phyloP scores from a whole-genome alignment of 1,140 invertebrate genomes.

The Muscidifurax raptorellus region DNA sequence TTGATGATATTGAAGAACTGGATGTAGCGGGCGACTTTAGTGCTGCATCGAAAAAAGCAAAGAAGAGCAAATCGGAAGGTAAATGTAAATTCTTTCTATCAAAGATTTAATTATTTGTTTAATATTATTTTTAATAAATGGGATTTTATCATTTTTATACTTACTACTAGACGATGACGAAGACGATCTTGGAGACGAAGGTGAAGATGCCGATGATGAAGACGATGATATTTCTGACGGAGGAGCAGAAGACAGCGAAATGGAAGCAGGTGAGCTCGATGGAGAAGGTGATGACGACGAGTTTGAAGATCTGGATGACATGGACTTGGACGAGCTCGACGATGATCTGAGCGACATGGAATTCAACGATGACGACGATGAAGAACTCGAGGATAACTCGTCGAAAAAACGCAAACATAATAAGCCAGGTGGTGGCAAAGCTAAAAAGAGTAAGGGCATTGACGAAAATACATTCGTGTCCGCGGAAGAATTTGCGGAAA shows the following conservation, averaged over 20 bases:
- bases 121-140: neutral
- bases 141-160: neutral
- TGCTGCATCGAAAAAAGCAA: conserved; percentile 67
- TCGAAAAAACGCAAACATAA: conserved; percentile 49
- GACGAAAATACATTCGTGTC: conserved; percentile 79
- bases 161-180: conserved; percentile 47
- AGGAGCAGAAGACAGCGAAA: conserved; percentile 50
- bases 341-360: conserved; percentile 62
- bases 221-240: conserved; percentile 64
- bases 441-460: conserved; percentile 53
- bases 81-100: neutral
- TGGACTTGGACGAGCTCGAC: conserved; percentile 59
- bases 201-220: conserved; percentile 71
- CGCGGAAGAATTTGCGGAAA: conserved; percentile 84
- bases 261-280: conserved; percentile 56
- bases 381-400: conserved; percentile 39
- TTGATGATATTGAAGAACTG: conserved; percentile 79
- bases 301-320: conserved; percentile 63
- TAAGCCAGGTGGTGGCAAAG: conserved; percentile 26
- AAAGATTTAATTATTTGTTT: neutral
- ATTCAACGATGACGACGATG: conserved; percentile 58
- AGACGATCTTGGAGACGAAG: conserved; percentile 62
- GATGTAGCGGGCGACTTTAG: conserved; percentile 74
- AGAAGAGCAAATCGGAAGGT: conserved; percentile 50
- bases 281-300: conserved; percentile 65